Evolutionary conservation across 2,888 invertebrate genomes (phyloP).

Genomic region (Cephus pygmeus): DNA sequence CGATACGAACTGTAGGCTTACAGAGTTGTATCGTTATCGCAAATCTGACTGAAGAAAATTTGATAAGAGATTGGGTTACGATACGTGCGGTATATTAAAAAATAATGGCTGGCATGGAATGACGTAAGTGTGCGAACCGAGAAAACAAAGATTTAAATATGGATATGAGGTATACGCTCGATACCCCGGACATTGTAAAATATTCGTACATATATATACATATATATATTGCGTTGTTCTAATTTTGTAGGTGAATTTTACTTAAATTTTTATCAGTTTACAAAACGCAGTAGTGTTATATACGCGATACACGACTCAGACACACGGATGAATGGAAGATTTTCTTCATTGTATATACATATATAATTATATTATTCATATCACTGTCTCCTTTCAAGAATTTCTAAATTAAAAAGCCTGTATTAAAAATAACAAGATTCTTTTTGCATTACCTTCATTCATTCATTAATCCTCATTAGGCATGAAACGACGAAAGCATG

Average conservation of each 20-base stretch:
- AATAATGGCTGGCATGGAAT: background rate
- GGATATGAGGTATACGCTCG: constrained; percentile 25
- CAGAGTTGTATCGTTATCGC: background rate
- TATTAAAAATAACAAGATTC: constrained; percentile 60
- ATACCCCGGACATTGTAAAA: constrained; percentile 38
- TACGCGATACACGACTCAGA: constrained; percentile 29
- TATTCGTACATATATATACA: constrained; percentile 23
- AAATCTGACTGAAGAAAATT: background rate
- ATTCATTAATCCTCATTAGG: background rate
- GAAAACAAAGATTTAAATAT: background rate
- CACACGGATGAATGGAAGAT: constrained; percentile 42
- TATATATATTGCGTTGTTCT: constrained; percentile 28
- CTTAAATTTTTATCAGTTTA: constrained; percentile 18
- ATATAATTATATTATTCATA: constrained; percentile 71
- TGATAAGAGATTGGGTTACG: background rate
- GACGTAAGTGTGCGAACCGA: background rate
- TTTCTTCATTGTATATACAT: constrained; percentile 70
- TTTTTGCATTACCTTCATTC: background rate
- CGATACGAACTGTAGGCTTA: constrained; percentile 20
- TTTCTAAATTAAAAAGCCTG: constrained; percentile 79
- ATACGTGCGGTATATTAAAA: constrained; percentile 21
- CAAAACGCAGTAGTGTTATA: constrained; percentile 30
- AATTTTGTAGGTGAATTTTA: constrained; percentile 40
- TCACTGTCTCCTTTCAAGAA: constrained; percentile 82
- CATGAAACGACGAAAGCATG: background rate